A percentile compares a stretch with the other conserved stretches of the same genome.
phyloP scores from a whole-genome alignment of 1,140 invertebrate genomes.

The Mizuhopecten yessoensis region DNA sequence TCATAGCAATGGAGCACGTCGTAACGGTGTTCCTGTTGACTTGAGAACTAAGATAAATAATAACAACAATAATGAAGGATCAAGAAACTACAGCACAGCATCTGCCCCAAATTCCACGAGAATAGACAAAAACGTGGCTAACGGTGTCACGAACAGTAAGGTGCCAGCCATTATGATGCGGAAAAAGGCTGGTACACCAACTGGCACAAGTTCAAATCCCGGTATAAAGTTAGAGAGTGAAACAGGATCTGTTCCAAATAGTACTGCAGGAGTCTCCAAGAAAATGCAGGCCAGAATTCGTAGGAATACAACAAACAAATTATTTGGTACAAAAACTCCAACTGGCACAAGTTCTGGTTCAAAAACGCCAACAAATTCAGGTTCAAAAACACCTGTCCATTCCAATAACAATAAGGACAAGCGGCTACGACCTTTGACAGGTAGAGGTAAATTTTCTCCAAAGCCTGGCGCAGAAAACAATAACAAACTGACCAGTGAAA shows the following conservation, averaged over 20 bases:
- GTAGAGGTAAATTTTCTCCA: not conserved
- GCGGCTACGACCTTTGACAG: not conserved
- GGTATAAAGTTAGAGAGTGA: constrained; percentile 25
- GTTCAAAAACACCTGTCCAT: constrained; percentile 24
- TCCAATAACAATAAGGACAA: not conserved
- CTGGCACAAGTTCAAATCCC: not conserved
- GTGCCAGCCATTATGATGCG: not conserved
- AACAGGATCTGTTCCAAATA: not conserved
- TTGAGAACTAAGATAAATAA: not conserved
- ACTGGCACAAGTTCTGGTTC: not conserved
- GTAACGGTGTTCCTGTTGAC: constrained; percentile 18
- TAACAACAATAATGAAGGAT: not conserved
- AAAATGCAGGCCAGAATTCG: constrained; percentile 32
- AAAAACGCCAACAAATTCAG: not conserved
- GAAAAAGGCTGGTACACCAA: constrained; percentile 7
- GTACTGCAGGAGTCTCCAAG: not conserved
- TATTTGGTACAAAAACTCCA: constrained; percentile 39
- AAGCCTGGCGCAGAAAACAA: not conserved
- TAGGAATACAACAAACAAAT: constrained; percentile 16
- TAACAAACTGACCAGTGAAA: constrained; percentile 23
- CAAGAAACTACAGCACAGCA: constrained; percentile 12
- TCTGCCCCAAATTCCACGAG: not conserved
- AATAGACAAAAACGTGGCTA: not conserved
- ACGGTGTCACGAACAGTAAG: not conserved
- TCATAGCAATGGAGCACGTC: constrained; percentile 12